phyloP scores from a whole-genome alignment of 2,113 vertebrate species.

The Protobothrops mucrosquamatus region DNA sequence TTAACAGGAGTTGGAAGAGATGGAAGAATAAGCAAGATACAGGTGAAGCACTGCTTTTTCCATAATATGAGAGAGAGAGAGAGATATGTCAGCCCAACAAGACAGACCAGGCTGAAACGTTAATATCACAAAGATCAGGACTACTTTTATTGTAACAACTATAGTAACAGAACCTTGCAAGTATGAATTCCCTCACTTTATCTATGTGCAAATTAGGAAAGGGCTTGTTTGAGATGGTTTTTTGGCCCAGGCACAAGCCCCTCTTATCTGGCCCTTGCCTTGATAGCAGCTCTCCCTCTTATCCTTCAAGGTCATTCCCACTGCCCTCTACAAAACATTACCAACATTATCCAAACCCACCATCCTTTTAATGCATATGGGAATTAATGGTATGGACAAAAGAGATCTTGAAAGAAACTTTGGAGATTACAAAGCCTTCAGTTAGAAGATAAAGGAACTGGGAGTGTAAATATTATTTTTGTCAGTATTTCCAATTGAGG shows the following conservation, averaged over 20 bases:
- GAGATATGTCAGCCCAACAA: background rate
- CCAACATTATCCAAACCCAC: background rate
- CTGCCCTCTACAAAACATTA: background rate
- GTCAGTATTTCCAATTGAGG: background rate
- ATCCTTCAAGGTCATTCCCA: background rate
- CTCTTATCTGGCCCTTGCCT: background rate
- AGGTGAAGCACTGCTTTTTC: background rate
- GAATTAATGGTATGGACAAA: background rate
- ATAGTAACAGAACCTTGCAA: background rate
- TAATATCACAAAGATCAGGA: background rate
- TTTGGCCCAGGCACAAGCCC: background rate
- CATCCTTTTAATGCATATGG: background rate
- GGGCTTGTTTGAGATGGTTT: background rate
- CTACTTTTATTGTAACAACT: background rate
- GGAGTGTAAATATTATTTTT: background rate
- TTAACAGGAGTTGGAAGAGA: background rate
- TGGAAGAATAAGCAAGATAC: background rate
- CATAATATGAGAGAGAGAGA: background rate
- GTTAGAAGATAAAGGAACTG: background rate
- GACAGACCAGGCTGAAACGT: background rate
- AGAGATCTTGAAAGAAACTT: background rate
- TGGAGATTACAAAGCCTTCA: background rate
- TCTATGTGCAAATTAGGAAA: background rate
- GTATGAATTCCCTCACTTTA: background rate
- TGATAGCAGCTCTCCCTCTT: background rate